phyloP scores from a whole-genome alignment of 2,888 invertebrate species.

The Pardosa pseudoannulata region DNA sequence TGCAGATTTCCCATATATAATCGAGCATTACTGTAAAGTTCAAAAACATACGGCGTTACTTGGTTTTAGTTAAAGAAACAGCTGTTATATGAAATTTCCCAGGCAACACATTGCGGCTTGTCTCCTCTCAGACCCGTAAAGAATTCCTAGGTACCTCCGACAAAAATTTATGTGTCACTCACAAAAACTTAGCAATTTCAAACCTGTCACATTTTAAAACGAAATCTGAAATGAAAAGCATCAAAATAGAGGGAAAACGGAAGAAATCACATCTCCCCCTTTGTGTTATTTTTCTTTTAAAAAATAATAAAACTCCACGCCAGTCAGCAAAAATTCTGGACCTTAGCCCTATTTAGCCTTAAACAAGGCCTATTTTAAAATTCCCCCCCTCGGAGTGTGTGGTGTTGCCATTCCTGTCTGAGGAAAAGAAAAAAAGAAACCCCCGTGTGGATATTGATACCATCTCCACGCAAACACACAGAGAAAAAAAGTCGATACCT shows the following conservation, averaged over 20 bases:
- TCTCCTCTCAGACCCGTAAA: too few relatives aligned
- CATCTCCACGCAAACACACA: conserved; percentile 30
- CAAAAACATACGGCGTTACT: too few relatives aligned
- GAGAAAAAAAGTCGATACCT: conserved; percentile 30
- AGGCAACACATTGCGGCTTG: too few relatives aligned
- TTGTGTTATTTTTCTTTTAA: background rate
- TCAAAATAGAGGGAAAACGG: conserved; percentile 3
- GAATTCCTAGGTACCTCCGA: too few relatives aligned
- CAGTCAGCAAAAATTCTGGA: conserved; percentile 54
- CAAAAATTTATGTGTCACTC: conserved; percentile 51
- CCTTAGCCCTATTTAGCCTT: conserved; percentile 63
- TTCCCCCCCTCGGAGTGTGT: conserved; percentile 46
- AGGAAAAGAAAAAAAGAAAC: conserved; percentile 32
- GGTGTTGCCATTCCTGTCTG: conserved; percentile 67
- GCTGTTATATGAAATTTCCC: background rate
- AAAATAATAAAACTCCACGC: conserved; percentile 21
- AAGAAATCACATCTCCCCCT: background rate
- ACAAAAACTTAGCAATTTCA: conserved; percentile 63
- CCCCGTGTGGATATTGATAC: conserved; percentile 43
- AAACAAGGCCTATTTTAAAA: conserved; percentile 71
- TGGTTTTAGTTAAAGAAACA: background rate
- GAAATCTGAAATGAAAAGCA: conserved; percentile 66
- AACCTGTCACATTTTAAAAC: conserved; percentile 69
- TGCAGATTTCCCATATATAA: too few relatives aligned
- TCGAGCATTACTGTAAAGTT: too few relatives aligned